phyloP scores from a whole-genome alignment of 2,113 vertebrate genomes.

The Ciconia stormi region DNA sequence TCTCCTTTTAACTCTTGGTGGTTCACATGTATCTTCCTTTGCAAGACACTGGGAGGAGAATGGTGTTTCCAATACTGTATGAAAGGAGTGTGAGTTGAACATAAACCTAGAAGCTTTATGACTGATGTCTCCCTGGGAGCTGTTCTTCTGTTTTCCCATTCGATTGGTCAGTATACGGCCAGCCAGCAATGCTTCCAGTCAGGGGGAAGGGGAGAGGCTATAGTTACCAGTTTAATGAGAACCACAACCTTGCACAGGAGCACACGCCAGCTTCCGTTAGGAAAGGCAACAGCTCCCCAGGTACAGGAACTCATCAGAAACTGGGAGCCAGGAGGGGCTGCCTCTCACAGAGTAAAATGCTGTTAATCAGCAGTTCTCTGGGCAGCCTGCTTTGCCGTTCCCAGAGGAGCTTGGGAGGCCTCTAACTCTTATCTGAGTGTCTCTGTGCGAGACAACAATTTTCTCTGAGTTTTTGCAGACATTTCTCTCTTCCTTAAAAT shows the following conservation, averaged over 20 bases:
- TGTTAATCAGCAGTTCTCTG: not conserved
- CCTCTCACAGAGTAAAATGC: not conserved
- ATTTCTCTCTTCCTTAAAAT: not conserved
- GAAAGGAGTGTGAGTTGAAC: not conserved
- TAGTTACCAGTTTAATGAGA: not conserved
- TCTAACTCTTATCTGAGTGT: not conserved
- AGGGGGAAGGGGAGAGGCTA: not conserved
- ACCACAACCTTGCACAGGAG: not conserved
- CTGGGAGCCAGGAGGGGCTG: not conserved
- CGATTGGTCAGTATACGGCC: not conserved
- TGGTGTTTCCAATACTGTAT: not conserved
- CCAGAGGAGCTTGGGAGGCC: not conserved
- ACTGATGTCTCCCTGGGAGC: not conserved
- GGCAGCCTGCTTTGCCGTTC: not conserved
- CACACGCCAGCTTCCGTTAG: not conserved
- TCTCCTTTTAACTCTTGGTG: not conserved
- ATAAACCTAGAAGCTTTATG: not conserved
- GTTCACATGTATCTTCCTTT: not conserved
- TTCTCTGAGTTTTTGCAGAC: not conserved
- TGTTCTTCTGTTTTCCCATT: not conserved
- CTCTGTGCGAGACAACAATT: not conserved
- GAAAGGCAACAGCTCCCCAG: not conserved
- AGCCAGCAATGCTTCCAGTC: not conserved
- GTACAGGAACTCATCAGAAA: not conserved
- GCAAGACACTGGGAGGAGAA: not conserved